phyloP scores from a whole-genome alignment of 2,888 invertebrate species.

The Eurytoma californica region DNA sequence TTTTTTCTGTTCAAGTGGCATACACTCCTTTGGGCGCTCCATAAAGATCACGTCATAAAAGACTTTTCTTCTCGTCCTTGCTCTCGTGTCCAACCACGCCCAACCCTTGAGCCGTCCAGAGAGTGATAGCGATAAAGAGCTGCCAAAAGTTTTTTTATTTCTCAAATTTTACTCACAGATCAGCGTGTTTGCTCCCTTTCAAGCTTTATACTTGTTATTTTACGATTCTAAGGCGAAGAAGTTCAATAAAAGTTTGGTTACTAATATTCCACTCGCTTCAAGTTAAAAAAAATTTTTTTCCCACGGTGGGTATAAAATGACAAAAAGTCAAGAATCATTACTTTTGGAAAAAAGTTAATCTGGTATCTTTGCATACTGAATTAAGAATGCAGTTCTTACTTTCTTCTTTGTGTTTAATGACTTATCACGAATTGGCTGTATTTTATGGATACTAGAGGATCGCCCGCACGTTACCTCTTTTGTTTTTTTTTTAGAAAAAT shows the following conservation, averaged over 20 bases:
- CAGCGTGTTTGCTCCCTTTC: conserved; percentile 1
- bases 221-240: background rate
- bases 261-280: background rate
- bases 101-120: conserved; percentile 16
- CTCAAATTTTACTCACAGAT: conserved; percentile 37
- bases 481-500: too few species aligned
- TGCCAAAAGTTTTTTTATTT: conserved; percentile 34
- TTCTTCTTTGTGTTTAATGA: too few species aligned
- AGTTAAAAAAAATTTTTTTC: too few species aligned
- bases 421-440: too few species aligned
- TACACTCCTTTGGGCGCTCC: conserved; percentile 13
- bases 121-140: conserved; percentile 21
- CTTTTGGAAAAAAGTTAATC: too few species aligned
- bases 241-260: background rate
- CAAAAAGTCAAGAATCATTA: too few species aligned
- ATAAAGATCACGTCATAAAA: conserved; percentile 36
- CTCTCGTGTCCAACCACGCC: conserved; percentile 1
- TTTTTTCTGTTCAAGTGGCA: conserved; percentile 14
- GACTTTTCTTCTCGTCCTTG: background rate
- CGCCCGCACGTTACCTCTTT: too few species aligned
- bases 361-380: too few species aligned
- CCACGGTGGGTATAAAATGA: too few species aligned
- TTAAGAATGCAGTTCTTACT: too few species aligned
- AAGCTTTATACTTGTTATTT: conserved; percentile 2
- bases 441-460: too few species aligned